phyloP scores from a whole-genome alignment of 2,797 vertebrate genomes.

The Acanthis flammea region DNA sequence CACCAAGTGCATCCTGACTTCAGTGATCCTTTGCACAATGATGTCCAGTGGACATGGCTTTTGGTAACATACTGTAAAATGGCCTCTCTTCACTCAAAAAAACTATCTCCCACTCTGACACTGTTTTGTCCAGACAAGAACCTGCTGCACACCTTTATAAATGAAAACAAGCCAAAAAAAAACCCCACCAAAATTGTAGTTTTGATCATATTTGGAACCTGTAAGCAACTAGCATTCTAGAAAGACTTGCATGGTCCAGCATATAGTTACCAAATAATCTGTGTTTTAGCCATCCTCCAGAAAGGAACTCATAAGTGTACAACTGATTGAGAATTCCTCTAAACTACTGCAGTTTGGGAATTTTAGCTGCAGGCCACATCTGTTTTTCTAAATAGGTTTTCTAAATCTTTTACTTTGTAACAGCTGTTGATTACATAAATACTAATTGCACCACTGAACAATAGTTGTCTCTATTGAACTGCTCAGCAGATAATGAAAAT shows the following conservation, averaged over 20 bases:
- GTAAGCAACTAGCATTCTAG: not conserved
- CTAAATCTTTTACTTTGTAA: conserved; percentile 20
- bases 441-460: not conserved
- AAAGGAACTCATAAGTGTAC: not conserved
- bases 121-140: not conserved
- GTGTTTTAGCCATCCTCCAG: not conserved
- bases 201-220: not conserved
- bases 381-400: conserved; percentile 23
- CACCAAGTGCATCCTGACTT: not conserved
- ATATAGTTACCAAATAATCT: not conserved
- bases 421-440: conserved; percentile 33
- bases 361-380: not conserved
- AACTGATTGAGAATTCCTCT: not conserved
- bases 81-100: not conserved
- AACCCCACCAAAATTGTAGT: not conserved
- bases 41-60: not conserved
- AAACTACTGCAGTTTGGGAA: not conserved
- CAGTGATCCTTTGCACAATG: not conserved
- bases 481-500: not conserved
- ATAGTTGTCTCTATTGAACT: not conserved
- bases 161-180: too few relatives aligned
- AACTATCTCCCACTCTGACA: not conserved
- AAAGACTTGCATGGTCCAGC: not conserved
- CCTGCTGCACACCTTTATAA: too few relatives aligned
- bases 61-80: not conserved